A percentile compares a stretch with the other conserved stretches of the same genome.
Conservation (phyloP, 2,113 vertebrate species). For the Mohoua ochrocephala region DNA sequence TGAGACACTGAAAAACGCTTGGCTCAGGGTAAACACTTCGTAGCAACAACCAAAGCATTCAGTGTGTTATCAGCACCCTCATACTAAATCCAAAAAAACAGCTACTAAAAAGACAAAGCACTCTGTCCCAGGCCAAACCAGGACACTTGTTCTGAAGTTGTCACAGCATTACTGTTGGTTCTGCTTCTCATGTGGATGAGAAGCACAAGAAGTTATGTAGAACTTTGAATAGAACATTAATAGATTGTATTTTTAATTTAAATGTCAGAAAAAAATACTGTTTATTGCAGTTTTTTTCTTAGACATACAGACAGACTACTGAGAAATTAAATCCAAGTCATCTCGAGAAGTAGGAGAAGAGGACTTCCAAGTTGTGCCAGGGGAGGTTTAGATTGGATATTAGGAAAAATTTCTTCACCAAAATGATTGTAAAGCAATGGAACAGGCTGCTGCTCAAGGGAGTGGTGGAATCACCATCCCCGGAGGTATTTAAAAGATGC, state of each 20-base stretch:
- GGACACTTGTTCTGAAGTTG: background rate
- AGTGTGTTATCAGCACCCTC: background rate
- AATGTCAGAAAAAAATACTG: background rate
- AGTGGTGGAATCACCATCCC: background rate
- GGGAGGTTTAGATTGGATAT: background rate
- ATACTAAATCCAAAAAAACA: background rate
- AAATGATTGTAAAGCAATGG: background rate
- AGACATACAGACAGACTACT: background rate
- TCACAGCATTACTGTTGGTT: background rate
- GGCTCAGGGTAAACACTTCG: background rate
- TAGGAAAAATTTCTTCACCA: background rate
- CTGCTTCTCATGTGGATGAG: background rate
- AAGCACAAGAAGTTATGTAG: background rate
- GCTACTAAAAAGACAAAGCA: background rate
- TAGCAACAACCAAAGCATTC: background rate
- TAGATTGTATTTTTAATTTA: background rate
- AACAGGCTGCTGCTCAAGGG: background rate
- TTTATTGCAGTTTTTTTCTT: background rate
- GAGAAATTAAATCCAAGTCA: background rate
- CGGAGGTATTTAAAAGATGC: background rate
- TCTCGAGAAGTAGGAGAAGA: background rate
- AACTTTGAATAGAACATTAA: background rate
- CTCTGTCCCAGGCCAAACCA: background rate
- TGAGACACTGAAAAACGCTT: background rate
- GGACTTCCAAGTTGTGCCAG: background rate